Percentiles rank a stretch among this genome's conserved stretches.
Conservation (phyloP, 64 coral and sea anemone species). For the Catalaphyllia jardinei region DNA sequence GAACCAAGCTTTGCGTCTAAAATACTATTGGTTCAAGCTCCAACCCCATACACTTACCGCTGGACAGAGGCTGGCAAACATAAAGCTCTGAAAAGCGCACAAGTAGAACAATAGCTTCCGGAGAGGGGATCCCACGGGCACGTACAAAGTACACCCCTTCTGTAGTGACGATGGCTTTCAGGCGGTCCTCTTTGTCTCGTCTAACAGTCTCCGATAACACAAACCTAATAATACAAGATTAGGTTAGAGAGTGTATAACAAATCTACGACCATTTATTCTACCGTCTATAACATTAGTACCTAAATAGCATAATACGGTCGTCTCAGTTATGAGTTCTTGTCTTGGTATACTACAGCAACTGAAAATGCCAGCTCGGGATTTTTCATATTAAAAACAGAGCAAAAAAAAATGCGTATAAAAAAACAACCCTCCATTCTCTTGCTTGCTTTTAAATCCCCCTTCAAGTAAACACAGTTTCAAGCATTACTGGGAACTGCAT, state of each 20-base stretch:
- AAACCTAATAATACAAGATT: conserved; percentile 33
- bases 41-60: conserved; percentile 39
- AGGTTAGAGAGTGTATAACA: neutral
- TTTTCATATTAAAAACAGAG: no score
- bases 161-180: conserved; percentile 94
- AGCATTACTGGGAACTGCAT: no score
- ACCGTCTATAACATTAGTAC: no score
- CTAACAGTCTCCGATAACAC: conserved; percentile 88
- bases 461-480: no score
- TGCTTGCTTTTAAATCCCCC: no score
- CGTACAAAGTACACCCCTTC: conserved; percentile 96
- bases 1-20: no score
- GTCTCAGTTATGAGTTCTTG: no score
- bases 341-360: no score
- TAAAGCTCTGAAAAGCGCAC: conserved; percentile 84
- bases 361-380: no score
- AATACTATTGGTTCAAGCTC: neutral
- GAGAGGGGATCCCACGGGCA: conserved; percentile 93
- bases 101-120: conserved; percentile 85
- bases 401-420: no score
- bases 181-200: conserved; percentile 73
- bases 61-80: conserved; percentile 82
- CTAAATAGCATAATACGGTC: no score
- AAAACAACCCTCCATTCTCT: no score
- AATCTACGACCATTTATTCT: neutral